Evolutionary conservation across 2,113 vertebrate species (phyloP), one percentile per base, ranked within the genome.

Genomic region (Hepsetus odoe): DNA sequence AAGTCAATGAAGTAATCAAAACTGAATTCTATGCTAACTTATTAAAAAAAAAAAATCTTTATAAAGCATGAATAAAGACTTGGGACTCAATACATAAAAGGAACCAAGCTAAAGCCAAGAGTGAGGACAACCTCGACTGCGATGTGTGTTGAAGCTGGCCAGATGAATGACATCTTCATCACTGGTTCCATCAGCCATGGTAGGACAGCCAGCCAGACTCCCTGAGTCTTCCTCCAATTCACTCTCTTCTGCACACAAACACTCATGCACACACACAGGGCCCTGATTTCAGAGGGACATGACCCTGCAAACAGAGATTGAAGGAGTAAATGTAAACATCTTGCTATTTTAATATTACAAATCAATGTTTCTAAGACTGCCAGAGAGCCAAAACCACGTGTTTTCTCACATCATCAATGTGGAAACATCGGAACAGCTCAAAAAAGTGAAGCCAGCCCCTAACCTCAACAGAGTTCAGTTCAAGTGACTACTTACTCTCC

Each of bases 151-250:
- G 89, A 97, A 98, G 86, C 91, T 95, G 82, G 89, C 95, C 86
- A 95, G 86, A 83, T 94, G 94, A 87, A 96, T 95, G 8, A 95
- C 93, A 30, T 97, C 96, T 81, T 96, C 93, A 59, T 94, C 95
- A 51, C 88, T 92, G 74, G 86, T 90, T 86, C 93, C 90, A 81
- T 97, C 94, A 87, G 94, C 96, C 97, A 98, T 98, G 83, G 91
- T 95, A 73, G 82, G 77, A 85, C 74, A 66, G 64, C 42, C 67
- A 44, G 13, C 76, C 49, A 84, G 74, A 18, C 65, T 85, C n/a
- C 89, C 9, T 65, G 83, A 85, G 82, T 74, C 82, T 55, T 70
- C 80, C 77, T 84, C 85, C 84, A 82, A 83, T 81, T 77, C 71
- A 18, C 73, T 22, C 40, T 82, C 80, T 66, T 40, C 49, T 76